A percentile compares a stretch with the other conserved stretches of the same genome.
Conservation (phyloP, 2,113 vertebrate genomes). For the Trematomus loennbergii region DNA sequence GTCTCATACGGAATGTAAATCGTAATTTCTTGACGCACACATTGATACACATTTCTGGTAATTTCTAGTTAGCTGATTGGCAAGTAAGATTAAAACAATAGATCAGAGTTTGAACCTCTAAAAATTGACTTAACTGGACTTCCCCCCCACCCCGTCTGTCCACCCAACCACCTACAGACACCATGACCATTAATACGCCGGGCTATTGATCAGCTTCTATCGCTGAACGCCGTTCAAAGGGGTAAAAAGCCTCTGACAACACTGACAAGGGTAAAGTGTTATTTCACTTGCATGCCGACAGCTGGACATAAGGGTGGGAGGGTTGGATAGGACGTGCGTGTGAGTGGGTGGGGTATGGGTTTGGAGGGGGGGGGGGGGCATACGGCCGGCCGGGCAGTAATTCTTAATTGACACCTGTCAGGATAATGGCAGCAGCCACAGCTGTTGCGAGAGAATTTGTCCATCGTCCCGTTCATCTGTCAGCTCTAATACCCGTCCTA, state of each 20-base stretch:
- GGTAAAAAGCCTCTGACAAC: conserved; percentile 75
- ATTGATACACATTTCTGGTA: background rate
- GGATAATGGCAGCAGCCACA: conserved; percentile 90
- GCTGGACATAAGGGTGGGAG: conserved; percentile 83
- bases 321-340: conserved; percentile 10
- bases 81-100: background rate
- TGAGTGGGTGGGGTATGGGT: conserved; percentile 28
- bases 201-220: conserved; percentile 61
- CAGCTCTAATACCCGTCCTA: conserved; percentile 97
- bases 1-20: background rate
- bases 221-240: conserved; percentile 46
- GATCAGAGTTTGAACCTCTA: background rate
- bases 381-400: conserved; percentile 92
- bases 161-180: background rate
- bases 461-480: conserved; percentile 98
- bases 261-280: conserved; percentile 99
- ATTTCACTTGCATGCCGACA: conserved; percentile 90
- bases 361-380: conserved; percentile 48
- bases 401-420: conserved; percentile 99
- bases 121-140: background rate
- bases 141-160: background rate
- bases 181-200: conserved; percentile 24
- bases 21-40: background rate
- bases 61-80: conserved; percentile 1
- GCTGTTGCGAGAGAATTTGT: conserved; percentile 94